Base-by-base conservation (phyloP, 2,797 vertebrate genomes). In the Macropus fuliginosus region DNA sequence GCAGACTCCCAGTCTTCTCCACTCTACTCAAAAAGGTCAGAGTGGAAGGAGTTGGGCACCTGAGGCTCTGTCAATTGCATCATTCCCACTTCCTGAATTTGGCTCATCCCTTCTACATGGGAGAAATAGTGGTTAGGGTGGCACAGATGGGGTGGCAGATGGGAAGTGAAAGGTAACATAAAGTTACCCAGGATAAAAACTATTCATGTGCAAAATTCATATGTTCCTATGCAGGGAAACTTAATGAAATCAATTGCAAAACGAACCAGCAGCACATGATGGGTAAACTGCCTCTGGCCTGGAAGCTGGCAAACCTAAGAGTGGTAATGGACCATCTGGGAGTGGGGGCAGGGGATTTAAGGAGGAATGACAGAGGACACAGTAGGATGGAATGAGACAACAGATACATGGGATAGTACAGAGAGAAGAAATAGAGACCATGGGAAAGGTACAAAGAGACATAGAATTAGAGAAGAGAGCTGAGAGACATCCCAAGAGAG, bases 121-220 rank as follows among this genome's bases (percentile, higher is more conserved):
- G 97, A 97, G 94, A 31, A 97, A 93, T 94, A 74, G 81, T 94
- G 94, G 93, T 96, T 98, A 93, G 96, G 97, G 94, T 90, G 94
- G 97, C 97, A 97, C 98, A 99, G 98, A 98, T 98, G 98, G 98
- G 96, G 97, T 46, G 16, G 97, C 98, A 99, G 98, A 98, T 98
- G 98, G 98, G 94, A 97, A 97, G 96, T 0, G 0, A 98, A 97
- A 98, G 98, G 97, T 97, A 97, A 98, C 97, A 94, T 91, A 97
- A 98, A 98, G 97, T 92, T 96, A 96, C 95, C 97, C 96, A 95
- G 97, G 98, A 98, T 98, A 96, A 98, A 98, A 98, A 97, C 90
- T 95, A 98, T 98, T 98, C 98, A 98, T 98, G 98, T 97, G 98
- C 97, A 98, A 98, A 98, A 98, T 96, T 98, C 98, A 21, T 98